Evolutionary conservation across 2,888 invertebrate genomes (phyloP).

Genomic region (Notodonta dromedarius): DNA sequence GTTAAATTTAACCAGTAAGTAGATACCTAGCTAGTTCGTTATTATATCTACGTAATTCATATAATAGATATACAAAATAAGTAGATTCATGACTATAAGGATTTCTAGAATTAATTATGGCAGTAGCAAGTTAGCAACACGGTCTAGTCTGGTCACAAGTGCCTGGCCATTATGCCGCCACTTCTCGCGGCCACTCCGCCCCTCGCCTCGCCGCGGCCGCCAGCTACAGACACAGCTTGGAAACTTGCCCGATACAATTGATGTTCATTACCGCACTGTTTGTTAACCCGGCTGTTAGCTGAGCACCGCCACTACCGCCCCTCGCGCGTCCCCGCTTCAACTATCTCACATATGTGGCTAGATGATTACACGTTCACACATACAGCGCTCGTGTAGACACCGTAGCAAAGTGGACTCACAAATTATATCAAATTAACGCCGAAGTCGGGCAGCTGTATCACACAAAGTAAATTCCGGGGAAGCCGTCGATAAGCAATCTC

Average conservation of each 20-base stretch:
- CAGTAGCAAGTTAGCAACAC: slow-evolving; percentile 21
- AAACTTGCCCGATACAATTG: slow-evolving; percentile 69
- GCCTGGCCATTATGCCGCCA: slow-evolving; percentile 54
- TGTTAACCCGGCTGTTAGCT: slow-evolving; percentile 47
- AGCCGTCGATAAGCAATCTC: slow-evolving; percentile 82
- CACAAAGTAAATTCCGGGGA: slow-evolving; percentile 73
- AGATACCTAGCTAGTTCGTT: too few species aligned
- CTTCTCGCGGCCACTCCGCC: slow-evolving; percentile 54
- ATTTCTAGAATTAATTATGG: neutral
- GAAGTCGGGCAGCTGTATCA: slow-evolving; percentile 61
- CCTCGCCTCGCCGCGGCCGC: slow-evolving; percentile 35
- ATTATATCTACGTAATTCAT: too few species aligned
- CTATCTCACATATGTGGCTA: neutral
- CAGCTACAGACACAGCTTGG: slow-evolving; percentile 65
- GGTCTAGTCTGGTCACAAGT: slow-evolving; percentile 43
- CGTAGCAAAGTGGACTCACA: slow-evolving; percentile 42
- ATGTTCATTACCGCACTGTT: slow-evolving; percentile 63
- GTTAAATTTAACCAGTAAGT: too few species aligned
- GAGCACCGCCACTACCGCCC: slow-evolving; percentile 32
- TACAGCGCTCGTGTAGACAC: slow-evolving; percentile 11
- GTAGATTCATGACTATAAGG: too few species aligned
- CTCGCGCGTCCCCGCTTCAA: slow-evolving; percentile 6
- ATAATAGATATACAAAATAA: too few species aligned
- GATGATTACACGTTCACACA: slow-evolving; percentile 12
- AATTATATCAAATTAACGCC: slow-evolving; percentile 58